A percentile compares a stretch with the other conserved stretches of the same genome.
Conservation (phyloP, 2,888 invertebrate species). For the Elgonia sp. region DNA sequence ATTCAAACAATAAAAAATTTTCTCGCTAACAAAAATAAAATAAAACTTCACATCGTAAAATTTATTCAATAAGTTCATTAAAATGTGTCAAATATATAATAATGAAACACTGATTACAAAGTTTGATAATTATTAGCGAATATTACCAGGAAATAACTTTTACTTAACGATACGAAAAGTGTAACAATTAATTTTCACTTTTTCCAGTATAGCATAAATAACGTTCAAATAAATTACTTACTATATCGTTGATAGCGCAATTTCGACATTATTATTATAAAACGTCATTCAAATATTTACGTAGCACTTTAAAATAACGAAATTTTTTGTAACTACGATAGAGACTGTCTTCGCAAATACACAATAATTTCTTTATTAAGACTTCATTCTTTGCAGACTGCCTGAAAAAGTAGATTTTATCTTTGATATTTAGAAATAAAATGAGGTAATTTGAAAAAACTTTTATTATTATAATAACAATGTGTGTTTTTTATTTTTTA, state of each 20-base stretch:
- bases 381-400: no score
- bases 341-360: not conserved
- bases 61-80: no score
- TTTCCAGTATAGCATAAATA: conserved; percentile 2
- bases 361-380: not conserved
- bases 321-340: not conserved
- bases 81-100: not conserved
- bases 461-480: no score
- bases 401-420: no score
- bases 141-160: conserved; percentile 4
- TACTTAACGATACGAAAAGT: conserved; percentile 15
- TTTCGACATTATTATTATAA: not conserved
- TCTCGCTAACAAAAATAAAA: no score
- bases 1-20: no score
- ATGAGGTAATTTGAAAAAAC: no score
- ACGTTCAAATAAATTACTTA: conserved; percentile 5
- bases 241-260: not conserved
- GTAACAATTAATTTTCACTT: not conserved
- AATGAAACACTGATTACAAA: conserved; percentile 20
- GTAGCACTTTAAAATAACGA: not conserved
- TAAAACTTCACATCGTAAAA: no score
- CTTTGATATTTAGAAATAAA: no score
- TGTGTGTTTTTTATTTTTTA: no score
- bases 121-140: conserved; percentile 1
- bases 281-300: conserved; percentile 6